phyloP scores from a whole-genome alignment of 2,113 vertebrate species.

The Pitta sordida region DNA sequence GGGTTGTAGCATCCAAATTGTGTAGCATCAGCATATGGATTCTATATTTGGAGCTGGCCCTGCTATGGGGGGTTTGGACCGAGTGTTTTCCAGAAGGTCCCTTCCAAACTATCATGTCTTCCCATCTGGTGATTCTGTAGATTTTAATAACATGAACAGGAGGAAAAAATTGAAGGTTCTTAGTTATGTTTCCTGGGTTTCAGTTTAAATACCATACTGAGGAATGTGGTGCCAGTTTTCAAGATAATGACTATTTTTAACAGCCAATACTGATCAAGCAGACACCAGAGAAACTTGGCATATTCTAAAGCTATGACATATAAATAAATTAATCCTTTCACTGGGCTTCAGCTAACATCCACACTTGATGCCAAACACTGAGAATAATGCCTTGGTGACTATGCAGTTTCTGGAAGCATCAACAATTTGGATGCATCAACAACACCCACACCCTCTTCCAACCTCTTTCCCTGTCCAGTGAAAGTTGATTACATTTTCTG shows the following conservation, averaged over 20 bases:
- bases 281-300: neutral
- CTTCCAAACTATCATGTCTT: neutral
- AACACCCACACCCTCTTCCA: neutral
- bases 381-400: neutral
- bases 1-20: neutral
- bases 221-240: neutral
- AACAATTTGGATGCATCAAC: neutral
- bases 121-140: neutral
- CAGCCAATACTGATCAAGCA: neutral
- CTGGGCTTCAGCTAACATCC: neutral
- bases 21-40: neutral
- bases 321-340: conserved; percentile 22
- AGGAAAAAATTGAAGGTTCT: neutral
- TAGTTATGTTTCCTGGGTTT: neutral
- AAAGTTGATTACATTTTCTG: neutral
- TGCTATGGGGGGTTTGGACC: neutral
- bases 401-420: conserved; percentile 12
- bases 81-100: neutral
- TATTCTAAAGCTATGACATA: neutral
- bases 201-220: neutral
- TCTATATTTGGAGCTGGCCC: neutral
- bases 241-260: neutral
- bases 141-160: neutral
- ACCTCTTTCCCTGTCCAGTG: neutral
- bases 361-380: neutral